Percentiles rank a stretch among this genome's conserved stretches.
Evolutionary conservation across 2,113 vertebrate genomes (phyloP).

Genomic region (Pheucticus melanocephalus): DNA sequence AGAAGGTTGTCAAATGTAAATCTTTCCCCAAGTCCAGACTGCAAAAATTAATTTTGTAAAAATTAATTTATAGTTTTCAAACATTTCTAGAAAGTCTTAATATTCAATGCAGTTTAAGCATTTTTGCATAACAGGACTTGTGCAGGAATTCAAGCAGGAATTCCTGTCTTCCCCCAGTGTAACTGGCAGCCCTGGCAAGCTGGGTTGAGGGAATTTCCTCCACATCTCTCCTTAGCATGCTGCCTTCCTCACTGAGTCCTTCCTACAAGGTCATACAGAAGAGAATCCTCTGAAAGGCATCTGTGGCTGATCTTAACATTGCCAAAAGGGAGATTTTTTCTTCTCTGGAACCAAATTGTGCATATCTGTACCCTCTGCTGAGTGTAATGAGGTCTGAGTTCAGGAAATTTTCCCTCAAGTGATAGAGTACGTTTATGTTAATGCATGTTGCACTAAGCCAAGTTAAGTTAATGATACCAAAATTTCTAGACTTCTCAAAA

Average conservation of each 20-base stretch:
- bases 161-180: background rate
- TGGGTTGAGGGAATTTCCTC: background rate
- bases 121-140: background rate
- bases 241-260: background rate
- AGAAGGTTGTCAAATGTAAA: background rate
- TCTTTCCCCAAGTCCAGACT: background rate
- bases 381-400: background rate
- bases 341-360: background rate
- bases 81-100: background rate
- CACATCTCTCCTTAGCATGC: accelerated
- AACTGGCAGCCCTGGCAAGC: background rate
- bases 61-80: background rate
- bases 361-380: background rate
- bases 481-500: background rate
- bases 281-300: background rate
- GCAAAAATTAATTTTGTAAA: background rate
- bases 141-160: background rate
- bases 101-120: background rate
- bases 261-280: background rate
- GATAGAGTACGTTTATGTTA: background rate
- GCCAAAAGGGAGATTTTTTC: background rate
- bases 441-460: background rate
- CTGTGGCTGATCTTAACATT: background rate
- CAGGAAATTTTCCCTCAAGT: background rate
- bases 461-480: background rate